Evolutionary conservation across 2,888 invertebrate species (phyloP).

Genomic region (Carpatolechia fugitivella): DNA sequence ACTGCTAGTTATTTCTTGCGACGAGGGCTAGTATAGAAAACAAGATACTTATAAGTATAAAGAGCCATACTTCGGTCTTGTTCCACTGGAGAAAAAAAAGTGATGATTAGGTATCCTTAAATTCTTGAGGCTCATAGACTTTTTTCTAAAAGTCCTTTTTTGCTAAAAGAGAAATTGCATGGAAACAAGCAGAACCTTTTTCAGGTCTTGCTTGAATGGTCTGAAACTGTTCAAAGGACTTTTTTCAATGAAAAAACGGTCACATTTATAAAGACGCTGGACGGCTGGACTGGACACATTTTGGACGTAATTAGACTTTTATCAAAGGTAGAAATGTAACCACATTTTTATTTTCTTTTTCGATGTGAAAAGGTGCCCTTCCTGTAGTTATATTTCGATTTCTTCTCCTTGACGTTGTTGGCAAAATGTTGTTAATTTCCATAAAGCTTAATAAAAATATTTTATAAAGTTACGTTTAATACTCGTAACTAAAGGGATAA

Average conservation of each 20-base stretch:
- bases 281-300: not conserved
- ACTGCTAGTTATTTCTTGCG: too few species aligned
- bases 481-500: too few species aligned
- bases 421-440: too few species aligned
- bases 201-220: not conserved
- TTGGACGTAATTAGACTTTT: conserved; percentile 2
- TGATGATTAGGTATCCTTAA: too few species aligned
- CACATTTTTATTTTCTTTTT: not conserved
- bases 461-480: too few species aligned
- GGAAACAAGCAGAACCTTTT: not conserved
- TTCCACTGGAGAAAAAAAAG: too few species aligned
- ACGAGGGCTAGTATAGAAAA: too few species aligned
- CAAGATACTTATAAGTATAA: too few species aligned
- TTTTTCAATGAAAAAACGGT: conserved; percentile 1
- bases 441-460: too few species aligned
- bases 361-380: not conserved
- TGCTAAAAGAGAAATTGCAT: not conserved
- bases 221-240: not conserved
- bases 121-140: not conserved
- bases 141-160: not conserved
- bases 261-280: conserved; percentile 4
- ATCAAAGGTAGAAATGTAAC: not conserved
- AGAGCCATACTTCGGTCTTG: too few species aligned
- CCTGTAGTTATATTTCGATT: too few species aligned
- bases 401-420: too few species aligned